Base-by-base conservation (phyloP, 2,888 invertebrate species). In the Leptura quadrifasciata region DNA sequence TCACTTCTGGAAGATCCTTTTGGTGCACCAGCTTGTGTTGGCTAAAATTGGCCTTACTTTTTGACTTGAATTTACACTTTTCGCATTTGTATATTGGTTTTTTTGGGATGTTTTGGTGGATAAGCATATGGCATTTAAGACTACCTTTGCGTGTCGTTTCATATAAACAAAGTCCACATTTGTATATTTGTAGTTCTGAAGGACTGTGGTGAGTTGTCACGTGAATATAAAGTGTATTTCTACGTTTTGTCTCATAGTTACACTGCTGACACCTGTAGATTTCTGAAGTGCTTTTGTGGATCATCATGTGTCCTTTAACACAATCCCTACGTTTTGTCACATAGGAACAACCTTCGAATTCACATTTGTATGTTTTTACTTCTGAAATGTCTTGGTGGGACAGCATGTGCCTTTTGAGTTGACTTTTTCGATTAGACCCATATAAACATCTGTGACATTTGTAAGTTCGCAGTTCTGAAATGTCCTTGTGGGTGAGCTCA, bases 381-480 rank as follows among this genome's bases (percentile, higher is more conserved):
- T 60, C 60, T 12, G 60, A 60, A 27, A 27, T 21, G n/a, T 60
- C 60, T 27, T 60, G 21, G 8, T 60, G 60, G 0, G 15, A n/a
- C 27, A 20, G 60, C 21, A 60, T 27, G 15, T 60, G 60, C 8
- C 21, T 60, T 10, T n/a, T 60, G 4, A 60, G 27, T 24, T 21
- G 21, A 2, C 60, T 60, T n/a, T 21, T 27, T 8, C 27, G 60
- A 8, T 60, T 60, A 1, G 24, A 12, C 15, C 24, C 27, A 5
- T 60, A 60, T 4, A 24, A 8, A 21, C 60, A 60, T n/a, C 21
- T 6, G 12, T 27, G 8, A 10, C 60, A 60, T 27, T 60, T 27
- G 15, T 27, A 60, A 0, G 24, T 10, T 27, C 2, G 24, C n/a
- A 60, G 24, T 9, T 60, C 24, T n/a, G 60, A 60, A 1, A 27